Conservation (phyloP, 2,888 invertebrate species). For the Tethea ocularis region DNA sequence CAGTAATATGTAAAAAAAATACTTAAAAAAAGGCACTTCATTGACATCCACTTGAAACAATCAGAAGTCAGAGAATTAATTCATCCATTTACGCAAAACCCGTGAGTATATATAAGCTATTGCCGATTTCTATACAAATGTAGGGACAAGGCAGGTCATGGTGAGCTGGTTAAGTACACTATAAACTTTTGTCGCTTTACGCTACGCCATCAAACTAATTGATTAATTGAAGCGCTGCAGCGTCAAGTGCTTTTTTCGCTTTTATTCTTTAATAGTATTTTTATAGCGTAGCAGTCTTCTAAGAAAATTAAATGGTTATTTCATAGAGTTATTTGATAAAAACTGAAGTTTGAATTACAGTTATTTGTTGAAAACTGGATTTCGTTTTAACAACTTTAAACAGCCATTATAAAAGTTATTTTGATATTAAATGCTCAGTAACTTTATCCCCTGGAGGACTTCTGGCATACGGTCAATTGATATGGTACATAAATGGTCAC, state of each 20-base stretch:
- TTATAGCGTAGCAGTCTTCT: conserved; percentile 19
- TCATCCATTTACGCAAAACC: conserved; percentile 37
- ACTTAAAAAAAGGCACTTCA: conserved; percentile 15
- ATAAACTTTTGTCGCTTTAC: conserved; percentile 47
- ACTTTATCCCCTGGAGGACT: too few relatives aligned
- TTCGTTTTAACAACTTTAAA: too few relatives aligned
- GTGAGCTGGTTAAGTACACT: conserved; percentile 32
- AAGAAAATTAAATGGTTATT: conserved; percentile 11
- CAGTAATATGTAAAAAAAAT: neutral
- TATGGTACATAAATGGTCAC: too few relatives aligned
- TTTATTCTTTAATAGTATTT: conserved; percentile 51
- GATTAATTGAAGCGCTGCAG: conserved; percentile 61
- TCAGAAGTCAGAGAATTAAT: conserved; percentile 50
- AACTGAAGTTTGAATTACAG: too few relatives aligned
- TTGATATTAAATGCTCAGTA: too few relatives aligned
- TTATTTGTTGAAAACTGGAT: neutral
- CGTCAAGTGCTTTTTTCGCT: conserved; percentile 36
- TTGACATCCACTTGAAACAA: conserved; percentile 46
- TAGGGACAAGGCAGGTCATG: conserved; percentile 17
- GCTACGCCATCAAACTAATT: conserved; percentile 57
- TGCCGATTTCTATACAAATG: conserved; percentile 15
- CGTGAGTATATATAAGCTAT: conserved; percentile 20
- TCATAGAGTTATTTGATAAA: neutral
- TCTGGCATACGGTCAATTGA: too few relatives aligned
- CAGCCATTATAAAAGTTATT: too few relatives aligned